Conservation (phyloP, 2,113 vertebrate genomes). For the Alosa alosa region DNA sequence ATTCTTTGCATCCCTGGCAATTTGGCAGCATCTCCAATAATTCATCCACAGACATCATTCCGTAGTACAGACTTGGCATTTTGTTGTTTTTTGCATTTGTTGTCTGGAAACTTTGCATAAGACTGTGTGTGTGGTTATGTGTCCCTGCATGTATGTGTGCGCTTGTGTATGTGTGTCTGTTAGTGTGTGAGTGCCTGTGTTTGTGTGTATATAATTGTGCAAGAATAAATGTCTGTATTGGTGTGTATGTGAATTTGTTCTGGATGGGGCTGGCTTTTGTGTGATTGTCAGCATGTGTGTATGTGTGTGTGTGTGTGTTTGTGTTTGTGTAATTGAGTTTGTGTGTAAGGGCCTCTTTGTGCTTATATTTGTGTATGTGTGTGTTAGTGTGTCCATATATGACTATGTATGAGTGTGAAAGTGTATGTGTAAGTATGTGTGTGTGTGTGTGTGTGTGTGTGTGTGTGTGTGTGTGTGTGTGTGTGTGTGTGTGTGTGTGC, state of each 20-base stretch:
- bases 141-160: slow-evolving; percentile 16
- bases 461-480: too few species aligned
- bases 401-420: neutral
- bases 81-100: neutral
- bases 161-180: neutral
- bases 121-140: neutral
- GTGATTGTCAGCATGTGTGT: neutral
- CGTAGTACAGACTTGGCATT: neutral
- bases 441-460: neutral
- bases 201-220: neutral
- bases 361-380: slow-evolving; percentile 18
- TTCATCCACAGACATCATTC: neutral
- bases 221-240: slow-evolving; percentile 20
- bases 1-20: neutral
- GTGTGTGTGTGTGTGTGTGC: too few species aligned
- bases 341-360: neutral
- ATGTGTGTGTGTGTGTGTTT: neutral
- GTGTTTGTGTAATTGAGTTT: slow-evolving; percentile 1
- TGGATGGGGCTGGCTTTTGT: neutral
- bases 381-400: neutral
- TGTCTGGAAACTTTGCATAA: neutral
- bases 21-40: neutral
- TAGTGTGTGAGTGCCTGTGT: slow-evolving; percentile 3
- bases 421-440: neutral
- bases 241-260: neutral